Evolutionary conservation across 2,797 vertebrate genomes (phyloP), one percentile per base, ranked within the genome.

Genomic region (Alosa sapidissima): DNA sequence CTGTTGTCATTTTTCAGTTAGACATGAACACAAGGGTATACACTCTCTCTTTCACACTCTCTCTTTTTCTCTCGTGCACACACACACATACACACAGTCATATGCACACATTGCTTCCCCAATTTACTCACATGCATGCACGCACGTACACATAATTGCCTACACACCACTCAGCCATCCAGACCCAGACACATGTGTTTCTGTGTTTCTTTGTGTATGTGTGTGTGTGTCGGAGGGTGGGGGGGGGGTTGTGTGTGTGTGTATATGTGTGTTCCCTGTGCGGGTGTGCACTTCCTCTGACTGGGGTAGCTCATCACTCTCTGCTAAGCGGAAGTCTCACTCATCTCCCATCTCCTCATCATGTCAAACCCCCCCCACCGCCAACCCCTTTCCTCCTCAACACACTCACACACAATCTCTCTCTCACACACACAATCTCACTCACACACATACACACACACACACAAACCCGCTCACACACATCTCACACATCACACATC

Each of bases 401-500:
- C 62, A 68, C 55, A 58, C 55, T 16, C 55, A 1, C 55, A 58
- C 55, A 58, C 55, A 58, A 13, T 2, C 55, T 16, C 55, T 16
- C 55, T 3, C 55, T 16, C 62, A 28, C 62, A 9, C 62, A 28
- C 62, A 65, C 62, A 65, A n/a, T 28, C 62, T n/a, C 58, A 62
- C 58, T n/a, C 58, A 62, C 60, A 68, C 62, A 33, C 33, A 72
- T 10, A 49, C 83, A 36, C 9, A 75, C 16, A 54, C 41, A 75
- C 85, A 81, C 52, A 47, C 85, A 81, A 68, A 65, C 68, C 55
- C 84, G 49, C 60, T 65, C 72, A 48, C 81, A 78, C 52, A 81
- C 54, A 78, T 88, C 94, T 94, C 90, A 92, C 94, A 92, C 84
- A 93, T 95, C 95, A 95, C 93, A 95, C 93, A 95, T 96, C 95